These are phyloP conservation scores for Leptopilina boulardi DNA, from an alignment of 1,140 invertebrate species.

Conservation along the genomic window DNA sequence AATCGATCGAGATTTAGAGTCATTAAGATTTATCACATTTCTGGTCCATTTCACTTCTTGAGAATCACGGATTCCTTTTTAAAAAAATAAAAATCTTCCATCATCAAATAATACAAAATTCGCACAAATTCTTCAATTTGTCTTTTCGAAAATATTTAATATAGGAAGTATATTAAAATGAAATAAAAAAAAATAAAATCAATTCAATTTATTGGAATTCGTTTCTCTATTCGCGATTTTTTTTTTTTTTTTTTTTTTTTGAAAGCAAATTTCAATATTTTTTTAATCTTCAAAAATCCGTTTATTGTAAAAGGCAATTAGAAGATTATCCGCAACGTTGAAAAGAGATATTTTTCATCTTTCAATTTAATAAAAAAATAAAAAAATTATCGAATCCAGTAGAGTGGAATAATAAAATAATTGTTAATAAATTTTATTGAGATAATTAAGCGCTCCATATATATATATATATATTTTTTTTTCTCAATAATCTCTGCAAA, in stretches of 20 bases:
- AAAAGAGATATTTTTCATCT: too few species aligned
- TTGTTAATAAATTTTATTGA: too few species aligned
- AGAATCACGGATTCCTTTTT: background rate
- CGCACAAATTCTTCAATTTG: background rate
- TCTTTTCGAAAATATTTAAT: too few species aligned
- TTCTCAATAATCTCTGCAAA: too few species aligned
- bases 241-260: background rate
- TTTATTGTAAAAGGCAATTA: slow-evolving; percentile 3
- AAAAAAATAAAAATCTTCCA: background rate
- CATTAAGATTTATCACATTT: slow-evolving; percentile 11
- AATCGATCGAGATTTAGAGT: background rate
- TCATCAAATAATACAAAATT: too few species aligned
- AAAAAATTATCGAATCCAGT: too few species aligned
- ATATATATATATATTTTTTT: too few species aligned
- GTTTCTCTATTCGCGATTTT: background rate
- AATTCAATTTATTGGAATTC: background rate
- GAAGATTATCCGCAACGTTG: background rate
- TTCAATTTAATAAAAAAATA: too few species aligned
- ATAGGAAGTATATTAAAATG: background rate
- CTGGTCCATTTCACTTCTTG: background rate
- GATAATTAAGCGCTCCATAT: too few species aligned
- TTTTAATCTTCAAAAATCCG: background rate
- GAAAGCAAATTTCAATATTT: background rate
- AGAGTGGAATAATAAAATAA: too few species aligned
- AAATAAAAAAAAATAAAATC: background rate